These are phyloP conservation scores for Sceliomorpha sp. DNA, from an alignment of 2,888 invertebrate genomes.

Conservation along the genomic window DNA sequence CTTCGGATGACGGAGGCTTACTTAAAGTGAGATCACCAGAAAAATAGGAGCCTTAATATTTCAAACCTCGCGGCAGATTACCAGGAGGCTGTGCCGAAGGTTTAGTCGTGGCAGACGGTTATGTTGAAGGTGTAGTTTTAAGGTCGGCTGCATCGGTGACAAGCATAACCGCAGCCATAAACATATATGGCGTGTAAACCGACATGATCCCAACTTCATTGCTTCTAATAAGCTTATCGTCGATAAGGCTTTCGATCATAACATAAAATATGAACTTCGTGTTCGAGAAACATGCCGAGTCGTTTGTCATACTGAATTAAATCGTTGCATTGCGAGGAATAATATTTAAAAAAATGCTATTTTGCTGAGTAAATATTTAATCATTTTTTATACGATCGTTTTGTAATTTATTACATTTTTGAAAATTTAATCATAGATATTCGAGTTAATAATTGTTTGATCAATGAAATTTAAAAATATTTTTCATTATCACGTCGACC, in stretches of 20 bases:
- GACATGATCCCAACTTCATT: conserved; percentile 53
- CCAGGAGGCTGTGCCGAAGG: conserved; percentile 40
- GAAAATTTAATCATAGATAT: too few species aligned
- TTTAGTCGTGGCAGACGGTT: conserved; percentile 60
- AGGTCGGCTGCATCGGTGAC: conserved; percentile 53
- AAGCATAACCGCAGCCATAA: conserved; percentile 62
- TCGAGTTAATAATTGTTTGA: too few species aligned
- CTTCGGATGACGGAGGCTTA: conserved; percentile 6
- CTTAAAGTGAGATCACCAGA: conserved; percentile 12
- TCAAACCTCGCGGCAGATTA: conserved; percentile 30
- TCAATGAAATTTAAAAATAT: too few species aligned
- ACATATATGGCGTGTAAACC: conserved; percentile 67
- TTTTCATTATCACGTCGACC: too few species aligned
- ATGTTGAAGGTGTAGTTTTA: conserved; percentile 64
- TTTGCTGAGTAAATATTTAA: too few species aligned
- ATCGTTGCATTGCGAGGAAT: too few species aligned
- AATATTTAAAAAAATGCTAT: too few species aligned
- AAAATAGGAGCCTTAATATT: conserved; percentile 46
- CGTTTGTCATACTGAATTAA: too few species aligned
- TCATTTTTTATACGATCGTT: too few species aligned
- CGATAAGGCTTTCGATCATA: conserved; percentile 8
- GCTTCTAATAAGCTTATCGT: conserved; percentile 29
- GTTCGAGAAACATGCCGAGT: background rate
- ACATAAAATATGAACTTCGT: conserved; percentile 13
- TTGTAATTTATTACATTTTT: too few species aligned